Evolutionary conservation across 2,113 vertebrate genomes (phyloP), one percentile per base, ranked within the genome.

Genomic region (Siniperca knerii): DNA sequence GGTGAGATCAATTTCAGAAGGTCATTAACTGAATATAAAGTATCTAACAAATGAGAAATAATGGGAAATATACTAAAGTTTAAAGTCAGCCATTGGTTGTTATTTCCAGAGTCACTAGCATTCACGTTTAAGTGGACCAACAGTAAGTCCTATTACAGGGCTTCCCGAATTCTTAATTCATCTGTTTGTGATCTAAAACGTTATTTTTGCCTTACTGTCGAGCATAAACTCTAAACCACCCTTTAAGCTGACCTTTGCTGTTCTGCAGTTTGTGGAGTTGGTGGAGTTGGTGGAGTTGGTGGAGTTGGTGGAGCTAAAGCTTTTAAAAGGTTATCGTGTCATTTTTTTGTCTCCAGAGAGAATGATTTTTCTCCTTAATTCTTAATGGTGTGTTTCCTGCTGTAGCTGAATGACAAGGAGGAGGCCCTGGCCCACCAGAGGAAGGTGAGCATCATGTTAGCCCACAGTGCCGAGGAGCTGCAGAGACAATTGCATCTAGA

Each of bases 391-490:
- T 81, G 16, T 83, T 46, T 74, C 35, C 16, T 90, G 42, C 64
- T 87, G 16, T 81, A 99, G 98, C 79, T 99, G 50, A 98, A 97
- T 50, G 98, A 99, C 90, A 99, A 98, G 86, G 98, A 99, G 75
- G 98, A 97, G 90, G 97, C 97, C 8, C 75, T 99, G 87, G 98
- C 98, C 3, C 98, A 99, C 91, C 98, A 99, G 85, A 97, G 97
- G 77, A 99, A 98, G 92, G 98, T 99, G 46, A 99, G 97, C 89
- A 96, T 97, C 88, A 98, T 99, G 98, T 92, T 99, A 52, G 97
- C 97, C 0, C 96, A 93, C 13, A 94, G 92, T 0, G 83, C 97
- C 4, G 97, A 98, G 90, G 92, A 92, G 33, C 95, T 96, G 85
- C 94, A 96, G 76, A 91, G 60, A 3, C 81, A 85, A n/a, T 68